Evolutionary conservation across 1,140 invertebrate genomes (phyloP).

Genomic region (Zaprionus ornatus): DNA sequence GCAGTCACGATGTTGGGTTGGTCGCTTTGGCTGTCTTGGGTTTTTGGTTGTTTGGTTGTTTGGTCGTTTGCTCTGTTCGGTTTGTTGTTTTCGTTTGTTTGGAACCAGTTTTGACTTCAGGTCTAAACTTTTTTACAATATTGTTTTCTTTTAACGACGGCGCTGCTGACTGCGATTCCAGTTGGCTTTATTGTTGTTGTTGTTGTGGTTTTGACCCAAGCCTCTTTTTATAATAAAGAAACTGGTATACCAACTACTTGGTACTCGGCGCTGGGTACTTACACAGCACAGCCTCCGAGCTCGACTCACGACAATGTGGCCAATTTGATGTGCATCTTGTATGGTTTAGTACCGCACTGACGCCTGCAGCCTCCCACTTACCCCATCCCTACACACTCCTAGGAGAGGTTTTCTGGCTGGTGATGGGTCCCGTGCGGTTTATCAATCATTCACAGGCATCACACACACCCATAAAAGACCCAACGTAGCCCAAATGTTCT

Average conservation of each 20-base stretch:
- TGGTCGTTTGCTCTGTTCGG: constrained; percentile 28
- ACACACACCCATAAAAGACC: neutral
- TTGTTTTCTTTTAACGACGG: constrained; percentile 79
- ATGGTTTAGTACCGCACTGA: constrained; percentile 2
- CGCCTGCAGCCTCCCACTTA: neutral
- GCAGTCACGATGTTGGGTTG: constrained; percentile 68
- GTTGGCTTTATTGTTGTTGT: constrained; percentile 42
- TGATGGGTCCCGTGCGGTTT: constrained; percentile 78
- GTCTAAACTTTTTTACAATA: constrained; percentile 81
- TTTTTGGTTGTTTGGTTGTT: constrained; percentile 37
- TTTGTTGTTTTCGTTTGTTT: constrained; percentile 58
- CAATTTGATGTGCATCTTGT: constrained; percentile 71
- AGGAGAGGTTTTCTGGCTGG: constrained; percentile 40
- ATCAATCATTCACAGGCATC: constrained; percentile 75
- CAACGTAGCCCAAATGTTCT: constrained; percentile 46
- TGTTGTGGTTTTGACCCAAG: constrained; percentile 76
- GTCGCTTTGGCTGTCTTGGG: constrained; percentile 34
- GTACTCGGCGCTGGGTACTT: constrained; percentile 24
- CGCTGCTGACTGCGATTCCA: constrained; percentile 55
- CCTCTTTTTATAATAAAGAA: constrained; percentile 78
- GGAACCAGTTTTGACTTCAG: constrained; percentile 75
- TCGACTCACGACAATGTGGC: constrained; percentile 72
- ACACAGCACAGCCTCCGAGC: constrained; percentile 12
- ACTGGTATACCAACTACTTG: constrained; percentile 70
- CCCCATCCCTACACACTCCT: neutral